These are phyloP conservation scores for Maniola hyperantus DNA, from an alignment of 2,888 invertebrate genomes.

Conservation along the genomic window DNA sequence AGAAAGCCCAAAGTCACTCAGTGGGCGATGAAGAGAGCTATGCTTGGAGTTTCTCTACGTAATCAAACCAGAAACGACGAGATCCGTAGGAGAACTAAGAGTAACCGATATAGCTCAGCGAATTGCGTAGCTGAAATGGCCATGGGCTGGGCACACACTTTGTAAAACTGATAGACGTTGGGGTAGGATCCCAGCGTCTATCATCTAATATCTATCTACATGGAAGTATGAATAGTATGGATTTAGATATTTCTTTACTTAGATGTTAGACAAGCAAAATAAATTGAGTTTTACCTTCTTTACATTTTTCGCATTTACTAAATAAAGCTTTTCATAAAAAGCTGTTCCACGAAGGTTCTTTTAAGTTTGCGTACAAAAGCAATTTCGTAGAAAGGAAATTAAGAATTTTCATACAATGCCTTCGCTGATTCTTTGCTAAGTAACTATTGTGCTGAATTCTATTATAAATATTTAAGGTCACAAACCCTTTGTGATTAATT, in stretches of 20 bases:
- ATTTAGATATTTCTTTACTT: background rate
- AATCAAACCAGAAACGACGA: no score
- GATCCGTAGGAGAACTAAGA: no score
- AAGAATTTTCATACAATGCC: conserved; percentile 43
- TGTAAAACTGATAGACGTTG: no score
- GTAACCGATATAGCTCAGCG: no score
- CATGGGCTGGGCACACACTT: no score
- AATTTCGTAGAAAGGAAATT: conserved; percentile 73
- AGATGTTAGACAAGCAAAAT: conserved; percentile 14
- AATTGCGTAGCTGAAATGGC: no score
- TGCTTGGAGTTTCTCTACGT: no score
- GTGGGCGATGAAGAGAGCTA: no score
- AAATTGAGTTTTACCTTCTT: conserved; percentile 35
- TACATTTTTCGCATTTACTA: conserved; percentile 23
- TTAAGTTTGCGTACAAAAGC: conserved; percentile 40
- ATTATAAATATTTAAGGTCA: conserved; percentile 28
- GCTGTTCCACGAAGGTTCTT: conserved; percentile 30
- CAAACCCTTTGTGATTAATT: conserved; percentile 3
- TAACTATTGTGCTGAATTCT: conserved; percentile 35
- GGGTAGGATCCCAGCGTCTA: no score
- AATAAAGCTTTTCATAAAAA: conserved; percentile 31
- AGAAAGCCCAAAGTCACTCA: no score
- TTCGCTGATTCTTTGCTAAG: conserved; percentile 33
- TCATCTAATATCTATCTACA: no score
- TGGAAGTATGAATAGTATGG: no score